Evolutionary conservation across 2,888 invertebrate genomes (phyloP).

Genomic region (Hypercompe scribonia): DNA sequence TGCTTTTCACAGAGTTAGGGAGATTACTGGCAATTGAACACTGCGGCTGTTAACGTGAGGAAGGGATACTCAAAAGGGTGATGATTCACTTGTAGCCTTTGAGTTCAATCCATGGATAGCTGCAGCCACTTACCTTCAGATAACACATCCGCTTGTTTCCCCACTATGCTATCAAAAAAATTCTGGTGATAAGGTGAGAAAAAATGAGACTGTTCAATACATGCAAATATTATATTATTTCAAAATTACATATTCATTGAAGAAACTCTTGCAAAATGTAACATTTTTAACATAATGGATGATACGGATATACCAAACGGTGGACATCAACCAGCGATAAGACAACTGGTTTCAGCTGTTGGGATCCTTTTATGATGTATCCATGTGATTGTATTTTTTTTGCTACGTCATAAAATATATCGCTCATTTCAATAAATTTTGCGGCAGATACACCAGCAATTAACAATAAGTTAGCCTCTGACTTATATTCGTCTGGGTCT

Average conservation of each 20-base stretch:
- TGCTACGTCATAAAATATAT: not conserved
- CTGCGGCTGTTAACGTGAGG: not conserved
- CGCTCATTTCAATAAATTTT: not conserved
- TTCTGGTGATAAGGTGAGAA: not conserved
- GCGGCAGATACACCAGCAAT: not conserved
- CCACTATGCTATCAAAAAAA: not conserved
- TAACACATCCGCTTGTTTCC: not conserved
- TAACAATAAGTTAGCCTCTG: not conserved
- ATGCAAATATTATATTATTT: not conserved
- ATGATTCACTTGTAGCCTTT: not conserved
- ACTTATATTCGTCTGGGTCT: not conserved
- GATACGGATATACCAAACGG: not conserved
- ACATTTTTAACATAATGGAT: not conserved
- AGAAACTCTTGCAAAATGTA: not conserved
- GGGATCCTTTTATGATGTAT: not conserved
- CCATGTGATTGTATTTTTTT: not conserved
- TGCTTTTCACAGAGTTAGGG: no score
- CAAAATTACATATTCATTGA: not conserved
- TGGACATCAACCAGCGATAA: not conserved
- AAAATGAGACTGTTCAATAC: not conserved
- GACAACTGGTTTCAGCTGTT: not conserved
- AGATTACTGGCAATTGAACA: no score
- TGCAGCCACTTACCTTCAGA: not conserved
- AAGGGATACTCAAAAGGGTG: no score
- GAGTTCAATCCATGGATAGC: not conserved